Percentiles rank a stretch among this genome's conserved stretches.
Conservation (phyloP, 2,888 invertebrate genomes). For the Dryobotodes eremita region DNA sequence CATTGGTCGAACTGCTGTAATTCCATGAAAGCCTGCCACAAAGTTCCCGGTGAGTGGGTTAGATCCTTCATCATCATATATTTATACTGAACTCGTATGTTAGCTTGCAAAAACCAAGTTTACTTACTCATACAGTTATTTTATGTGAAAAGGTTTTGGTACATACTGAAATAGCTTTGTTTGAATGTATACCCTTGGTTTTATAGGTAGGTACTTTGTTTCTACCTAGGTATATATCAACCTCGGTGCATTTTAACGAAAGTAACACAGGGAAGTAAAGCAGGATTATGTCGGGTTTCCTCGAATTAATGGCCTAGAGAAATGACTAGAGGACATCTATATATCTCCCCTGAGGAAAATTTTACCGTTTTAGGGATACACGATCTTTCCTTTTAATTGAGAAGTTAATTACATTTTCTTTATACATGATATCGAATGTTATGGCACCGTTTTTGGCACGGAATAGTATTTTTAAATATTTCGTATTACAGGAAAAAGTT, state of each 20-base stretch:
- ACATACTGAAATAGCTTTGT: slow-evolving; percentile 8
- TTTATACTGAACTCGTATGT: slow-evolving; percentile 21
- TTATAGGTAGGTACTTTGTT: not conserved
- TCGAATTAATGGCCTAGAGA: slow-evolving; percentile 55
- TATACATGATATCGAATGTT: slow-evolving; percentile 31
- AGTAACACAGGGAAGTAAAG: slow-evolving; percentile 36
- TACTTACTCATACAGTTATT: slow-evolving; percentile 18
- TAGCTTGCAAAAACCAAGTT: slow-evolving; percentile 31
- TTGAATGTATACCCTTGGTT: not conserved
- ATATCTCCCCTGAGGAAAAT: slow-evolving; percentile 61
- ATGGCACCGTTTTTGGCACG: slow-evolving; percentile 24
- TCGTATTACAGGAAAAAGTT: not conserved
- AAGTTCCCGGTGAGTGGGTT: slow-evolving; percentile 34
- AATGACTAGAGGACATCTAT: slow-evolving; percentile 55
- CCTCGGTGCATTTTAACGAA: slow-evolving; percentile 36
- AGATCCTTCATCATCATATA: slow-evolving; percentile 38
- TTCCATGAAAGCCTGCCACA: slow-evolving; percentile 33
- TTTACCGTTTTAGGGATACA: slow-evolving; percentile 53
- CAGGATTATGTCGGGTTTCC: slow-evolving; percentile 43
- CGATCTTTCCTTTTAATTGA: slow-evolving; percentile 59
- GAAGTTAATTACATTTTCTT: slow-evolving; percentile 56
- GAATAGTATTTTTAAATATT: slow-evolving; percentile 2
- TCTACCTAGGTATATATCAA: not conserved
- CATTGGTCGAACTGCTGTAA: slow-evolving; percentile 60
- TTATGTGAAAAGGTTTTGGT: slow-evolving; percentile 36